Conservation (phyloP, 2,113 vertebrate genomes). For the Salvelinus namaycush region DNA sequence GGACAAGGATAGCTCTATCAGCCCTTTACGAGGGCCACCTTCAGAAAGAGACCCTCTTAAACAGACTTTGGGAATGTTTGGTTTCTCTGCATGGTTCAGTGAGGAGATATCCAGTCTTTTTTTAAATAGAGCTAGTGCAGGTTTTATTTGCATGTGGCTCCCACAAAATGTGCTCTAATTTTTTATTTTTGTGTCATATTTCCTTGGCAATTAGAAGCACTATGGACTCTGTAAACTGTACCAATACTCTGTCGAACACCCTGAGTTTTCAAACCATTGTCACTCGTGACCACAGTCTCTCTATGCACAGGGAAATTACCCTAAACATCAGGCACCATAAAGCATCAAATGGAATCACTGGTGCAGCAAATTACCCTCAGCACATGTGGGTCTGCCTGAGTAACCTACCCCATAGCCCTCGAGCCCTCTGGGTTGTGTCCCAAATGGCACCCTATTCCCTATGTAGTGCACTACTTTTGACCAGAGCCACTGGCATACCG, state of each 20-base stretch:
- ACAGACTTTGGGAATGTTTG: background rate
- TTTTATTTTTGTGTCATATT: no score
- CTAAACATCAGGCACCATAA: background rate
- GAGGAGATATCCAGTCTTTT: background rate
- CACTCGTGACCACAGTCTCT: background rate
- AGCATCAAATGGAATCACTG: background rate
- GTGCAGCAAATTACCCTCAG: background rate
- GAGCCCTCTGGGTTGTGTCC: no score
- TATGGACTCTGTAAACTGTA: background rate
- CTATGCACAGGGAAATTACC: background rate
- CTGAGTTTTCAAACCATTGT: no score
- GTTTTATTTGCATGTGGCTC: no score
- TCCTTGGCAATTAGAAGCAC: no score
- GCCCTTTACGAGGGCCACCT: background rate
- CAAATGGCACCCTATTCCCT: no score
- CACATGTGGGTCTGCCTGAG: constrained; percentile 11
- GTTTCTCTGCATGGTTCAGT: background rate
- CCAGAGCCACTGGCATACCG: no score
- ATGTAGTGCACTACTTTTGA: no score
- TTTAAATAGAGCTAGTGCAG: background rate
- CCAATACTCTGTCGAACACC: background rate
- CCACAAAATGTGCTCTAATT: no score
- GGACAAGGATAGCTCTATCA: background rate
- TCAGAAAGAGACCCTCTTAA: background rate
- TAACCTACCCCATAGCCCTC: background rate